Conservation (phyloP, 2,888 invertebrate species). For the Ornithoptera alexandrae region DNA sequence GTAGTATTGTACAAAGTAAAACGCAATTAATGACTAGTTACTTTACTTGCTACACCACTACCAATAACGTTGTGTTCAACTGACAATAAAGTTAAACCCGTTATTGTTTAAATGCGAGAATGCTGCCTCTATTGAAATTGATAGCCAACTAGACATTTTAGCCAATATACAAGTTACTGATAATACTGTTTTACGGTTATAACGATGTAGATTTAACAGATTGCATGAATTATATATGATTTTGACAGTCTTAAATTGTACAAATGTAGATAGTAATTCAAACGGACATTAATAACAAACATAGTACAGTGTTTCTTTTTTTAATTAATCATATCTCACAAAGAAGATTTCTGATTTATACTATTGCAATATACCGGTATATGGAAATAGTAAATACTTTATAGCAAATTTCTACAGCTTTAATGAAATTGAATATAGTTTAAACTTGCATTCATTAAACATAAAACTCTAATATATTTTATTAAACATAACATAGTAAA, state of each 20-base stretch:
- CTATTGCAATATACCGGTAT: no score
- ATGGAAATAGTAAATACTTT: no score
- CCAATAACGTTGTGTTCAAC: slow-evolving; percentile 13
- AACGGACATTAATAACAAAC: no score
- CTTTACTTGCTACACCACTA: slow-evolving; percentile 12
- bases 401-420: no score
- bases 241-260: neutral
- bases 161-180: slow-evolving; percentile 16
- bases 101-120: slow-evolving; percentile 26
- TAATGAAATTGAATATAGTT: no score
- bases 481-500: neutral
- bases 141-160: slow-evolving; percentile 21
- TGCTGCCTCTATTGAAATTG: slow-evolving; percentile 23
- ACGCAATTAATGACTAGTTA: slow-evolving; percentile 19
- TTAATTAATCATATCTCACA: no score
- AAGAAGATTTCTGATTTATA: no score
- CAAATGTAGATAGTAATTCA: neutral
- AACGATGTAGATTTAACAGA: slow-evolving; percentile 7
- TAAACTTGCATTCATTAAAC: no score
- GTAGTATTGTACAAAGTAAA: slow-evolving; percentile 14
- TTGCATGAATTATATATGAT: neutral
- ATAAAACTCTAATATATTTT: no score
- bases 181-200: slow-evolving; percentile 10
- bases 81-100: slow-evolving; percentile 24
- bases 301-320: no score